Evolutionary conservation across 92 coral and sea anemone genomes (phyloP).

Genomic region (Phenganax subtilis): DNA sequence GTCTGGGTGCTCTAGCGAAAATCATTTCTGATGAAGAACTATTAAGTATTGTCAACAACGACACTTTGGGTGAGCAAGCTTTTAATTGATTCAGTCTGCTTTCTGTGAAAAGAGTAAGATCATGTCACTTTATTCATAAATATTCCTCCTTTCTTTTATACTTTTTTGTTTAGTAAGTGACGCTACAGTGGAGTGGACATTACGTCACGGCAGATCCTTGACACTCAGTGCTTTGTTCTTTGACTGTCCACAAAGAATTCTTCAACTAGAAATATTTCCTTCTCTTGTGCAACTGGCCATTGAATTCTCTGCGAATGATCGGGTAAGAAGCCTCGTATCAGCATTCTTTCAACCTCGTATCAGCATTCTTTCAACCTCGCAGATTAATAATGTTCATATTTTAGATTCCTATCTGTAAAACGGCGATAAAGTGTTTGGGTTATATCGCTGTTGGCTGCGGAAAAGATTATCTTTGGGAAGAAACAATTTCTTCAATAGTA

Average conservation of each 20-base stretch:
- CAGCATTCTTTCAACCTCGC: neutral
- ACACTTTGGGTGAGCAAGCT: conserved; percentile 58
- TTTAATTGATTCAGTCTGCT: neutral
- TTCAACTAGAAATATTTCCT: conserved; percentile 69
- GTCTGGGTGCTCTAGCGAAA: conserved; percentile 72
- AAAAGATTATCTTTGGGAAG: conserved; percentile 11
- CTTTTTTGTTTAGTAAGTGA: conserved; percentile 58
- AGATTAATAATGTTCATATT: neutral
- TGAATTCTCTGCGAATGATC: conserved; percentile 78
- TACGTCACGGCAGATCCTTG: conserved; percentile 91
- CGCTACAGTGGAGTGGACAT: conserved; percentile 93
- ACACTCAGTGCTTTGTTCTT: conserved; percentile 94
- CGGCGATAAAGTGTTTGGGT: conserved; percentile 84
- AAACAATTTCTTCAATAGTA: conserved; percentile 39
- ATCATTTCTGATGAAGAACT: conserved; percentile 78
- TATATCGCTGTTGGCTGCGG: conserved; percentile 28
- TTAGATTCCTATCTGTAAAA: conserved; percentile 88
- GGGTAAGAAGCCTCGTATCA: conserved; percentile 52
- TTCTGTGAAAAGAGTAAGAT: neutral
- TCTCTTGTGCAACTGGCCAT: conserved; percentile 71
- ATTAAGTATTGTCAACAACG: conserved; percentile 57
- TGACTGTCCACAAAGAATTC: conserved; percentile 68
- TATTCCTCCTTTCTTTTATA: neutral
- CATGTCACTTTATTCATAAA: neutral
- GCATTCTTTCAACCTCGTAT: neutral